A percentile compares a stretch with the other conserved stretches of the same genome.
Evolutionary conservation across 2,797 vertebrate species (phyloP).

Genomic region (Steatocranus sp.): DNA sequence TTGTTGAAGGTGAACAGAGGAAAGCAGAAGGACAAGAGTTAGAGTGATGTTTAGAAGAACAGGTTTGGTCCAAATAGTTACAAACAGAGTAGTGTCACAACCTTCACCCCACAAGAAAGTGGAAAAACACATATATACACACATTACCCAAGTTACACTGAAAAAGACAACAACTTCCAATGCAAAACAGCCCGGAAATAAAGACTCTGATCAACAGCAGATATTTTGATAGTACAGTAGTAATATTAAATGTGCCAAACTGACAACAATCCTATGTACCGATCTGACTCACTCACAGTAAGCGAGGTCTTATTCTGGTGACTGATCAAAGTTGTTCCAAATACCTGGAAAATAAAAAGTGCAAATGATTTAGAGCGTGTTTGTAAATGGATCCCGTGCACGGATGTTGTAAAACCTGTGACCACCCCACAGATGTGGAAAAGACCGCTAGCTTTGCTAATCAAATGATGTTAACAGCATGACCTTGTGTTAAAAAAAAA

Average conservation of each 20-base stretch:
- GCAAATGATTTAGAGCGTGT: neutral
- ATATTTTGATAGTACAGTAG: neutral
- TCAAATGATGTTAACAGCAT: neutral
- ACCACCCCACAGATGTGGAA: neutral
- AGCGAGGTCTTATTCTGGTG: constrained; percentile 49
- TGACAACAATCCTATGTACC: neutral
- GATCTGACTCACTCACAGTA: constrained; percentile 49
- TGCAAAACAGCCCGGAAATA: neutral
- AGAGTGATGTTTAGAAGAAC: constrained; percentile 11
- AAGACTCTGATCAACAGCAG: neutral
- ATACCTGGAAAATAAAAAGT: constrained; percentile 56
- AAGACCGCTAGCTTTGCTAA: neutral
- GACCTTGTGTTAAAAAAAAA: constrained; percentile 52
- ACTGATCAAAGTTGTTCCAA: constrained; percentile 54
- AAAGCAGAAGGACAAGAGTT: constrained; percentile 36
- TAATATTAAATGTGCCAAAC: neutral
- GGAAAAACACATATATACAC: neutral
- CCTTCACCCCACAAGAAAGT: neutral
- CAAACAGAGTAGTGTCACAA: neutral
- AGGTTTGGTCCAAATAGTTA: neutral
- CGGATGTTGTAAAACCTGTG: neutral
- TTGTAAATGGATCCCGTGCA: rapidly evolving
- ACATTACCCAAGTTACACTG: neutral
- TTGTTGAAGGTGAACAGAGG: constrained; percentile 23
- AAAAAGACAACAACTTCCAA: neutral